Evolutionary conservation across 1,140 invertebrate genomes (phyloP), one percentile per base, ranked within the genome.

Genomic region (Oncopodura yosiiana): DNA sequence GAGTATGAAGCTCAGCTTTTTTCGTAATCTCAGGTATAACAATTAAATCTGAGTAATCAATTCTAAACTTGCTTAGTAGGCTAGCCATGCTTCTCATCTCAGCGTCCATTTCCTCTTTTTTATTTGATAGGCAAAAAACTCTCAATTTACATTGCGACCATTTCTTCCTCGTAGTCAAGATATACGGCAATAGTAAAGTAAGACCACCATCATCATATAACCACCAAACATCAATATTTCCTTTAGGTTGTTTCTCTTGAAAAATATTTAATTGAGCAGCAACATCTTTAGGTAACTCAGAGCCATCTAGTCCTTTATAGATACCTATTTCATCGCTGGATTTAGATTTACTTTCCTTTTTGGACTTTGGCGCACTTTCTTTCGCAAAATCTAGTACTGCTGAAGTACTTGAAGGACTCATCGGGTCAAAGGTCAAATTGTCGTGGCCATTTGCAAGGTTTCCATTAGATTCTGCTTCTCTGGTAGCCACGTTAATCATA

Each of bases 61-160:
- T 92, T 27, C 94, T 79, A 73, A 96, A 94, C 70, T 95, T 95
- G 0, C 81, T 79, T 61, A 97, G 74, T 29, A 97, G 76, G 65
- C 87, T 86, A 3, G 88, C 86, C 87, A 98, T 92, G 69, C 91
- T 94, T 67, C 88, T 77, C 66, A 95, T 90, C 68, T 96, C 92
- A 45, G 86, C 82, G 70, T 96, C 90, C 49, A 97, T 70, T 66
- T 94, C 90, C 8, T 88, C 83, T 49, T 89, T 79, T 66, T 90
- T 93, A 66, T 94, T 95, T 9, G 92, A 90, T 42, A 97, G 74
- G 0, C 91, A 88, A 72, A 96, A 98, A 0, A 98, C 89, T 49
- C 94, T 77, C 42, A 98, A 72, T 71, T 87, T 90, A 67, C 89
- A 90, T 54, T 79, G 80, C 41, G 81, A 77, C 88, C 90, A 95